Base-by-base conservation (phyloP, 1,140 invertebrate genomes). In the Drosophila nasuta region DNA sequence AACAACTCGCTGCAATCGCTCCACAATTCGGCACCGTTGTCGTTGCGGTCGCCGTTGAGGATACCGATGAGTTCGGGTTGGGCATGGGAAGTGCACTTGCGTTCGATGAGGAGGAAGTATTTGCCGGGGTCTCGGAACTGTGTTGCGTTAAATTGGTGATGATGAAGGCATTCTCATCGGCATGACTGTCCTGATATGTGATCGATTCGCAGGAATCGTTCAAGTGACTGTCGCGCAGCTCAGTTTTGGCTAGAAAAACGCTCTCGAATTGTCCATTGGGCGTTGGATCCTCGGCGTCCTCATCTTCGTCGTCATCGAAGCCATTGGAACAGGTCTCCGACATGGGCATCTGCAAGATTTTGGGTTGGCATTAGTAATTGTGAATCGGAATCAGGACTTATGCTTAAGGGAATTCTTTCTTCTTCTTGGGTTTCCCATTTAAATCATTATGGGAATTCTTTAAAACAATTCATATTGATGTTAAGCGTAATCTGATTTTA, bases 211-310 rank as follows among this genome's bases (percentile, higher is more conserved):
- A 63, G 5, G 51, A 13, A 1, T 77, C 62, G 13, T 56, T 30
- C 30, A 62, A 10, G 11, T 74, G 51, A 10, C 30, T 33, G 1
- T 70, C 65, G 8, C 49, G 45, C 25, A 81, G 6, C 54, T 82
- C 79, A 11, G 63, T 28, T n/a, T 82, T 82, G 7, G n/a, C 69
- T 17, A 81, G 46, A 13, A 75, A 64, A 0, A 78, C 38, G 7
- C 46, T 35, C 3, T 81, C 62, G 17, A 68, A 81, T 3, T 59
- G 52, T 5, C 38, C 66, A 35, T 41, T 75, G 15, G 28, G 38
- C 13, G 25, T 41, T 1, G 33, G 56, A 30, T 48, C 46, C 2
- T 33, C 38, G 5, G 35, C 33, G 2, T 67, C 38, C 1, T 70
- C 58, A 11, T 65, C 49, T 8, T 49, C 38, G 3, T 71, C 38